A percentile compares a stretch with the other conserved stretches of the same genome.
Evolutionary conservation across 2,113 vertebrate species (phyloP).

Genomic region (pig (Sus scrofa)): T2T-Sscrofa CM000812.6:275228001-275228500

Average conservation of each 20-base stretch:
- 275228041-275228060: background rate
- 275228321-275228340: background rate
- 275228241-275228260: background rate
- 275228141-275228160: background rate
- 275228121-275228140: background rate
- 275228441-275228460: background rate
- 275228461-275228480: background rate
- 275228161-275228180: background rate
- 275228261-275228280: background rate
- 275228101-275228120: background rate
- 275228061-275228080: background rate
- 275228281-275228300: background rate
- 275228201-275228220: background rate
- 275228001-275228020: no score
- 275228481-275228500: background rate
- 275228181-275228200: background rate
- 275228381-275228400: background rate
- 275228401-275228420: background rate
- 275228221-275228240: background rate
- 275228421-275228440: background rate
- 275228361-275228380: background rate
- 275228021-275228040: no score
- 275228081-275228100: background rate
- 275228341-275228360: background rate
- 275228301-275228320: background rate